Evolutionary conservation across 2,113 vertebrate genomes (phyloP).

Genomic region (Rutilus rutilus): DNA sequence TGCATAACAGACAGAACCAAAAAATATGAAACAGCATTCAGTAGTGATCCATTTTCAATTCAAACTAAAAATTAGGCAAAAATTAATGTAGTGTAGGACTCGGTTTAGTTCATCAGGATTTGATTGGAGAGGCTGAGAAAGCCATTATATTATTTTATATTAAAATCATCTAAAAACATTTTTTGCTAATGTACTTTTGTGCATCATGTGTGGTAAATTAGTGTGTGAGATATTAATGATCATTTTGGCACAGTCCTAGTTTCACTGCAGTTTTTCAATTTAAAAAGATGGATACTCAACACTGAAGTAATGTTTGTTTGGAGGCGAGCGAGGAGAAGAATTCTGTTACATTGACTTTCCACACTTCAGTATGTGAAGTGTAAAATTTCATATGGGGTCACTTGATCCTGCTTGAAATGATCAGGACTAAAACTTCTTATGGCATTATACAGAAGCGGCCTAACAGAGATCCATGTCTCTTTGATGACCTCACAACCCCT

Average conservation of each 20-base stretch:
- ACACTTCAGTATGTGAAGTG: not conserved
- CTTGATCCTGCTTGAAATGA: conserved; percentile 14
- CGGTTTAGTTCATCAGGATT: not conserved
- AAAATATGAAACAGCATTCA: not conserved
- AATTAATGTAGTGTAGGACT: not conserved
- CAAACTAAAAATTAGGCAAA: not conserved
- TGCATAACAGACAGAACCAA: no score
- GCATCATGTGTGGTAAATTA: no score
- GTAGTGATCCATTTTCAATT: not conserved
- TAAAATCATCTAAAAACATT: no score
- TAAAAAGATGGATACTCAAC: not conserved
- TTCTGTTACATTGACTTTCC: not conserved
- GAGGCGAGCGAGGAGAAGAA: not conserved
- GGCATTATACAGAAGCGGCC: not conserved
- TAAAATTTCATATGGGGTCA: not conserved
- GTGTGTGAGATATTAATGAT: no score
- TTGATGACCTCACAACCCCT: conserved; percentile 42
- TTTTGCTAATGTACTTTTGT: no score
- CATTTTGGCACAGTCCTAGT: not conserved
- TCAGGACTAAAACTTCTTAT: conserved; percentile 19
- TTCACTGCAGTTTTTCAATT: not conserved
- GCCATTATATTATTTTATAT: no score
- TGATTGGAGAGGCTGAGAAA: no score
- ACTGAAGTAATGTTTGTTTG: not conserved
- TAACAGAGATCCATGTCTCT: conserved; percentile 26